Base-by-base conservation (phyloP, 2,797 vertebrate genomes). In the Caiman crocodilus region DNA sequence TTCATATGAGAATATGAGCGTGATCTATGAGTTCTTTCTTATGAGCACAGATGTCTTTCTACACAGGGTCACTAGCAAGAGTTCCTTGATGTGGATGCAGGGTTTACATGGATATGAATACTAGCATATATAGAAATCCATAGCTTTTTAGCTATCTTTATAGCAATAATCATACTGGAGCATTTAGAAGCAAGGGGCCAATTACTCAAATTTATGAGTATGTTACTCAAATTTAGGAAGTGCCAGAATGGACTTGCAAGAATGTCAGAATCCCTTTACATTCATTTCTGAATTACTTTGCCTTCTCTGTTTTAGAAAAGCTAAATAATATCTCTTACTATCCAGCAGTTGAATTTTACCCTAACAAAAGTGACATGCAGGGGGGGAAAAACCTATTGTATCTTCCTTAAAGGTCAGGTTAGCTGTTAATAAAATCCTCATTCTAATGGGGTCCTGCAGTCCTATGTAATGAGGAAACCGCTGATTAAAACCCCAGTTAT, bases 61-160 rank as follows among this genome's bases (percentile, higher is more conserved):
- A 14, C 69, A 50, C 35, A 50, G 69, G 42, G 9, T 25, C 23
- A 50, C 35, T 42, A 15, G 69, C 21, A 73, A 73, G 69, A 73
- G 14, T 32, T 25, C 69, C 35, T 26, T 25, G 6, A 23, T 26
- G 50, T 26, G 26, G 35, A 32, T 35, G 18, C 23, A 23, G 14
- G 26, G 2, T 16, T 30, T 14, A 74, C 63, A n/a, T 0, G 2
- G 28, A 32, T 15, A 64, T 21, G 73, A 76, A 25, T 7, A 4
- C 0, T 0, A 55, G 21, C 25, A 6, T 0, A 23, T 56, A 14
- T 80, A 11, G 10, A 0, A 6, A 35, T 35, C 35, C 35, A 35
- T 35, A 35, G 35, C 5, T 0, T 1, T 5, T 28, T 26, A 17
- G 30, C 60, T 8, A 78, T 61, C 25, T 9, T 16, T 26, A 11